Evolutionary conservation across 1,140 invertebrate species (phyloP).

Genomic region (Dinothrombium tinctorium): DNA sequence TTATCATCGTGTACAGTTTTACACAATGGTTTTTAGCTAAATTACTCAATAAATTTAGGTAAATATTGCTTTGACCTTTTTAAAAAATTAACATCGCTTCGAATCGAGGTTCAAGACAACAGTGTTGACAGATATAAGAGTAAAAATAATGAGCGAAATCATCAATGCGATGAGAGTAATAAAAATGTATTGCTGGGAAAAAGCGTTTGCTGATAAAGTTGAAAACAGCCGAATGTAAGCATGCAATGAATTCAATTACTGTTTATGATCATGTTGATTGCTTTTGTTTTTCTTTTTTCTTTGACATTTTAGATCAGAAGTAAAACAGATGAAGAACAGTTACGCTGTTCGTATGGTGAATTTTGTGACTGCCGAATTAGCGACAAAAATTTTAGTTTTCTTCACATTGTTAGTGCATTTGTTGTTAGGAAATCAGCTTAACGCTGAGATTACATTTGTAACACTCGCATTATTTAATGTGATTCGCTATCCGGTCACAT

Average conservation of each 20-base stretch:
- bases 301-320: conserved; percentile 22
- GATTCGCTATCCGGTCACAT: background rate
- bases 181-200: conserved; percentile 54
- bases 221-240: conserved; percentile 24
- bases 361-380: background rate
- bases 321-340: background rate
- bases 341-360: background rate
- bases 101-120: conserved; percentile 28
- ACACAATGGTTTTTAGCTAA: conserved; percentile 10
- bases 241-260: background rate
- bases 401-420: background rate
- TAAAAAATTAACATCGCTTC: conserved; percentile 21
- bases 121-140: conserved; percentile 48
- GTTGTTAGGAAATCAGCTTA: background rate
- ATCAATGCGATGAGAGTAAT: conserved; percentile 65
- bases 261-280: conserved; percentile 33
- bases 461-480: background rate
- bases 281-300: conserved; percentile 26
- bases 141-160: conserved; percentile 73
- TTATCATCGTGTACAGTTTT: conserved; percentile 12
- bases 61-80: too few relatives aligned
- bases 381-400: background rate
- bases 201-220: conserved; percentile 40
- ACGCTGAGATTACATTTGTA: background rate
- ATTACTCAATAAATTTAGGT: conserved; percentile 9